Percentiles rank a stretch among this genome's conserved stretches.
Conservation (phyloP, 2,113 vertebrate genomes). For the Cynoglossus semilaevis region DNA sequence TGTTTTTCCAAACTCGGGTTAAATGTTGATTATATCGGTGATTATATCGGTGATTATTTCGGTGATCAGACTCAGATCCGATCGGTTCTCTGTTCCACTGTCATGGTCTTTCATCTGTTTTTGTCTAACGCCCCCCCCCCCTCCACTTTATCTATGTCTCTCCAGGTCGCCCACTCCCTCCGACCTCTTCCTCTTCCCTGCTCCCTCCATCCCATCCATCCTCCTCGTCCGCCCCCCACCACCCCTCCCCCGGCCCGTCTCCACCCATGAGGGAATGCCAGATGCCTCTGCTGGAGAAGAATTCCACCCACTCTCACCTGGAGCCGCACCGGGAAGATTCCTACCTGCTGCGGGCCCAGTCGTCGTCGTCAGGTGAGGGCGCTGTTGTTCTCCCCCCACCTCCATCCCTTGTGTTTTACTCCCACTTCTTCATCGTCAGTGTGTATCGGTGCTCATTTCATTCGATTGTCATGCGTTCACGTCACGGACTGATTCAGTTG, state of each 20-base stretch:
- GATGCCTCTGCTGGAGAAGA: constrained; percentile 99
- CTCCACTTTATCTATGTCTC: constrained; percentile 35
- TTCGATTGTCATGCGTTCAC: constrained; percentile 39
- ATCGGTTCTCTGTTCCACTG: constrained; percentile 33
- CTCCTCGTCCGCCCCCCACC: constrained; percentile 88
- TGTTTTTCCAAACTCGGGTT: too few relatives aligned
- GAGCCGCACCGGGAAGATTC: constrained; percentile 97
- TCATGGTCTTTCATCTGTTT: constrained; percentile 63
- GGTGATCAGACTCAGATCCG: too few relatives aligned
- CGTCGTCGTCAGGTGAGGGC: constrained; percentile 89
- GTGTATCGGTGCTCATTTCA: constrained; percentile 37
- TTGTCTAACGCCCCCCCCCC: constrained; percentile 58
- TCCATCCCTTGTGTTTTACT: constrained; percentile 23
- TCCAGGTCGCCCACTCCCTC: constrained; percentile 98
- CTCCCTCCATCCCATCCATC: constrained; percentile 94
- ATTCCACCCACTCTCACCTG: constrained; percentile 97
- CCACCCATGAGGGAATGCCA: constrained; percentile 90
- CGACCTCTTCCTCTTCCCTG: constrained; percentile 94
- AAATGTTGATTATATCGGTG: too few relatives aligned
- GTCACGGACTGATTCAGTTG: constrained; percentile 42
- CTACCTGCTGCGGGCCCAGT: constrained; percentile 91
- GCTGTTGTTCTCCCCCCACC: constrained; percentile 12
- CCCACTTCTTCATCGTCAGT: constrained; percentile 18
- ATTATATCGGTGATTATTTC: too few relatives aligned
- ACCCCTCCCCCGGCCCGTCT: constrained; percentile 88